Evolutionary conservation across 2,888 invertebrate genomes (phyloP), one percentile per base, ranked within the genome.

Genomic region (Sycophila texana): DNA sequence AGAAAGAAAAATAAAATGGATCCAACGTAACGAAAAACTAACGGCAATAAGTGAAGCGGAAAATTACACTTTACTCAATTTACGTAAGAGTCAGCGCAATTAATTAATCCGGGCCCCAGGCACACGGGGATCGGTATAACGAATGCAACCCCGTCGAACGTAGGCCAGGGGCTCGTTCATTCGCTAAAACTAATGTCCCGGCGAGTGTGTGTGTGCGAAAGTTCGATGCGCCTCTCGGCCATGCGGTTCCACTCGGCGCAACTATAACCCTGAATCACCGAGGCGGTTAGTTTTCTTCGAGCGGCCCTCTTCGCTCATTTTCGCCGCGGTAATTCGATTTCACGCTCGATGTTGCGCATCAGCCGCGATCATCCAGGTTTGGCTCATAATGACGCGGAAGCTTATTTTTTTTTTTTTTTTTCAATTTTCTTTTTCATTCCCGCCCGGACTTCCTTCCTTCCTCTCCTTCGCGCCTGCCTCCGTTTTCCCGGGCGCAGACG

Each of bases 211-310:
- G 47, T 16, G 5, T 7, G 16, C 13, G 12, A 13, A 18, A 47
- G 39, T 70, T 47, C 70, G 47, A 70, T 10, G 30, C 47, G 39
- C 47, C 58, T 26, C 22, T 26, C 70, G 16, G 10, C 18, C 39
- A 14, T 30, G 22, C 22, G 60, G 14, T 22, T 18, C 5, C 58
- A 61, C 55, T 39, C 14, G 1, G 39, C 20, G 55, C 26, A 39
- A 61, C 30, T 53, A 68, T 68, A 75, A 75, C 51, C 65, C n/a
- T 68, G 75, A 75, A 61, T 75, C 68, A 68, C 68, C 18, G 63
- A 47, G 18, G 63, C 63, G 47, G 26, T 7, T 4, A 4, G 39
- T 4, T 39, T 39, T 39, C 39, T 39, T 26, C 39, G 39, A 0
- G 7, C 47, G 20, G 10, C 51, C 13, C 49, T 18, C 60, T 75